phyloP scores from a whole-genome alignment of 1,140 invertebrate species.

The Bombus waltoni region DNA sequence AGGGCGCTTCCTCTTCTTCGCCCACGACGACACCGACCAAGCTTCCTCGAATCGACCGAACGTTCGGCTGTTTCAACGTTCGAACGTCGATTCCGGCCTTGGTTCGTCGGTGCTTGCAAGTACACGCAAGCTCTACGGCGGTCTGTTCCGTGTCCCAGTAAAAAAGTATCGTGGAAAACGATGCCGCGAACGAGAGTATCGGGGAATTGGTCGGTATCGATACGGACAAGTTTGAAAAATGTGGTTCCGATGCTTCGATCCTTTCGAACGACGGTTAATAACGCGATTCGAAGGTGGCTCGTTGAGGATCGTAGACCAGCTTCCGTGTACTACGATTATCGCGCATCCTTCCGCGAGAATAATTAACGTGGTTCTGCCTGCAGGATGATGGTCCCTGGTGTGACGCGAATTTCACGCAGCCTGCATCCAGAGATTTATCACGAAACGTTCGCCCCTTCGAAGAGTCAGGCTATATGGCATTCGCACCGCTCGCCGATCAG shows the following conservation, averaged over 20 bases:
- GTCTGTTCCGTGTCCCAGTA: background rate
- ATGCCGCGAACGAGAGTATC: background rate
- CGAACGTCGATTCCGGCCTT: background rate
- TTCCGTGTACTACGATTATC: constrained; percentile 46
- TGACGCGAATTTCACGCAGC: constrained; percentile 39
- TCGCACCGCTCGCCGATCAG: background rate
- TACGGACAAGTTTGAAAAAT: background rate
- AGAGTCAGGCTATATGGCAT: constrained; percentile 17
- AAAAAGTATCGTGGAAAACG: background rate
- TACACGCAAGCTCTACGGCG: background rate
- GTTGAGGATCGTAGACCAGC: constrained; percentile 13
- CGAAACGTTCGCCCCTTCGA: constrained; percentile 41
- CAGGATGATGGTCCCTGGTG: constrained; percentile 47
- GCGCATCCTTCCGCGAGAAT: constrained; percentile 46
- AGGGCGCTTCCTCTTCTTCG: background rate
- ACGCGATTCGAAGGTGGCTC: background rate
- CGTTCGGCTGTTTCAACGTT: background rate
- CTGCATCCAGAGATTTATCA: constrained; percentile 54
- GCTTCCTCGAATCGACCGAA: background rate
- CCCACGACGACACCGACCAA: background rate
- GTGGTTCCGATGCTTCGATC: background rate
- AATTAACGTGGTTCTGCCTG: constrained; percentile 55
- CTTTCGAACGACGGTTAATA: background rate
- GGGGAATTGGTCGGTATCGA: background rate
- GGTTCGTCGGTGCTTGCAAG: background rate